These are phyloP conservation scores for Rhegmatorhina hoffmannsi DNA, from an alignment of 2,113 vertebrate genomes.

Conservation along the genomic window DNA sequence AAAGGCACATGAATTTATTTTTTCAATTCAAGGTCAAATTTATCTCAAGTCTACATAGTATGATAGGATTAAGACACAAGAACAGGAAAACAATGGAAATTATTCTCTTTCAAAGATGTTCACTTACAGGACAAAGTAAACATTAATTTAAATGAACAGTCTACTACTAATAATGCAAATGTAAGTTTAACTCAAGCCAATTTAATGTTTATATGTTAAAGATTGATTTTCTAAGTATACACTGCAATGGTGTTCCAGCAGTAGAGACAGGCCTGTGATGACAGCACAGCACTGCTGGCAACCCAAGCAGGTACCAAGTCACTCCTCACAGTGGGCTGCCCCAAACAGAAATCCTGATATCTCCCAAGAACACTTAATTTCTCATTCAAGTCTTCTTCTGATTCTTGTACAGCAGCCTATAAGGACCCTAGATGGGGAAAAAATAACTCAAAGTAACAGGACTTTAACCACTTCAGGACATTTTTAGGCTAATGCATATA, in stretches of 20 bases:
- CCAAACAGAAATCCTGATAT: not conserved
- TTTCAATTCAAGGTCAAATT: not conserved
- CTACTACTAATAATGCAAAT: not conserved
- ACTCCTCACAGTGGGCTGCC: not conserved
- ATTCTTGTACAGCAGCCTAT: not conserved
- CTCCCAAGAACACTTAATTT: not conserved
- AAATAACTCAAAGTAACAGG: not conserved
- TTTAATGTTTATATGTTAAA: not conserved
- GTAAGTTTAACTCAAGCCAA: not conserved
- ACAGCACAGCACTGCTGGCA: not conserved
- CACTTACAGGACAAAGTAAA: not conserved
- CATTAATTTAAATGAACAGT: not conserved
- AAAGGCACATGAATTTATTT: not conserved
- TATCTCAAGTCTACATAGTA: not conserved
- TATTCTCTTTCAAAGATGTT: not conserved
- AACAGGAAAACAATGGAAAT: not conserved
- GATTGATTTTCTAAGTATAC: not conserved
- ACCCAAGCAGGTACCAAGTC: not conserved
- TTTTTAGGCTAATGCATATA: not conserved
- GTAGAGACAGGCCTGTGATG: not conserved
- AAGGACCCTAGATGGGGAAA: not conserved
- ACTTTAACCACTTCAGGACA: not conserved
- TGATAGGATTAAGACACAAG: not conserved
- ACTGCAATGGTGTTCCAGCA: rapidly evolving
- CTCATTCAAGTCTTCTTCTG: not conserved